Base-by-base conservation (phyloP, 2,888 invertebrate species). In the Metallyticus violacea region DNA sequence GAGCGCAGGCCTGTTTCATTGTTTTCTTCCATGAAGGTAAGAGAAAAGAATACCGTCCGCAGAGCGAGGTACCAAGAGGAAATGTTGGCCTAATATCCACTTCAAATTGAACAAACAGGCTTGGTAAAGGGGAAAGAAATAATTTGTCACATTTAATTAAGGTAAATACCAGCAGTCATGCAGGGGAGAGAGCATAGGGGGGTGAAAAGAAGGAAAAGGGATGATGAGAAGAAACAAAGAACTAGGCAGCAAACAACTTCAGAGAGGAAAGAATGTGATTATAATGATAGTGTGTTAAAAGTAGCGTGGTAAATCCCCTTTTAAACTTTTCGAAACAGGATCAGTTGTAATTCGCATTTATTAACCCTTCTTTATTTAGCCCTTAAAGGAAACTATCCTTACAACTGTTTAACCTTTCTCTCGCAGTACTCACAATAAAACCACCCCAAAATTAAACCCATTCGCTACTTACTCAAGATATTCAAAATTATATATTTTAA, bases 61-160 rank as follows among this genome's bases (percentile, higher is more conserved):
- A 62, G 40, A 62, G 15, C 40, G 22, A 62, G 40, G 40, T 62
- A 62, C 40, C 40, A 22, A 62, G 40, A 62, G 40, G 15, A 62
- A 62, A 62, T 62, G 40, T 22, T 22, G 40, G 40, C 40, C 40
- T 62, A 62, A 62, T 62, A 62, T 62, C 40, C 40, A 62, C 40
- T 62, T 62, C 40, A 62, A 62, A 62, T 62, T 62, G n/a, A 28
- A 77, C 26, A 77, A 77, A 76, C 40, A 62, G n/a, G 40, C 40
- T 62, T 9, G 40, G 40, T 62, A 62, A 40, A 81, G 25, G 29
- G 81, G 77, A 82, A 77, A 30, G 85, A 85, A 87, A 87, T 85
- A 85, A 85, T 85, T 85, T 81, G 85, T 87, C 85, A 79, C 81
- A 85, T 81, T 87, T 81, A 81, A 85, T 85, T 85, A 87, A 79